These are phyloP conservation scores for Bombylius discolor DNA, from an alignment of 2,888 invertebrate species.

Conservation along the genomic window DNA sequence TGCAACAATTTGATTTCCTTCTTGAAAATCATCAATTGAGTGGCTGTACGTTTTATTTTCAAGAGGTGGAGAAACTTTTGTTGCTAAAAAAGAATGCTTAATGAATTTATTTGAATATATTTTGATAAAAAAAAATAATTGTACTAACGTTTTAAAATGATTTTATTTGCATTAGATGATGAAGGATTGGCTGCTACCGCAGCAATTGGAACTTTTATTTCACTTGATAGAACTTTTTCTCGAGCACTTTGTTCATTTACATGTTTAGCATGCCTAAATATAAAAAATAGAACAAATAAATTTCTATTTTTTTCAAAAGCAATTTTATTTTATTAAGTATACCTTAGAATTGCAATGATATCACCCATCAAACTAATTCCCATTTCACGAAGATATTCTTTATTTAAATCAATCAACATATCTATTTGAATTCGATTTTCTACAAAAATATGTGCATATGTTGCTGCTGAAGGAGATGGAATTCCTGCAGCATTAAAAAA, in stretches of 20 bases:
- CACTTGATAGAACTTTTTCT: slow-evolving; percentile 40
- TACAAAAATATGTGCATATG: slow-evolving; percentile 73
- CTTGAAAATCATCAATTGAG: too few relatives aligned
- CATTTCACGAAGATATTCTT: slow-evolving; percentile 79
- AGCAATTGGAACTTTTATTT: slow-evolving; percentile 40
- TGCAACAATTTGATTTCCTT: neutral
- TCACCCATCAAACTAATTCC: slow-evolving; percentile 64
- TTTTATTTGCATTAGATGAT: slow-evolving; percentile 5
- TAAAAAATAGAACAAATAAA: neutral
- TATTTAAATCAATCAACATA: slow-evolving; percentile 75
- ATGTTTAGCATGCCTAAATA: slow-evolving; percentile 43
- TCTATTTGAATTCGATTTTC: slow-evolving; percentile 76
- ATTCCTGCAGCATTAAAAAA: slow-evolving; percentile 80
- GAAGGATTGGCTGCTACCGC: slow-evolving; percentile 34
- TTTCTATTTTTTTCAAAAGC: neutral
- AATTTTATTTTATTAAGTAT: neutral
- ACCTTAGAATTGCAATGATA: slow-evolving; percentile 59
- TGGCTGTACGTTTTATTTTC: too few relatives aligned
- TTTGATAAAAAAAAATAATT: neutral
- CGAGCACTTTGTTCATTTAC: slow-evolving; percentile 46
- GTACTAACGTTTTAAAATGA: neutral
- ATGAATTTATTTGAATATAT: too few relatives aligned
- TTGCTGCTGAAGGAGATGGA: slow-evolving; percentile 57
- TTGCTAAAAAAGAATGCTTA: too few relatives aligned
- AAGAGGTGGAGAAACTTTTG: too few relatives aligned